These are phyloP conservation scores for Leptinotarsa lineolata DNA, from an alignment of 1,140 invertebrate species.

Conservation along the genomic window DNA sequence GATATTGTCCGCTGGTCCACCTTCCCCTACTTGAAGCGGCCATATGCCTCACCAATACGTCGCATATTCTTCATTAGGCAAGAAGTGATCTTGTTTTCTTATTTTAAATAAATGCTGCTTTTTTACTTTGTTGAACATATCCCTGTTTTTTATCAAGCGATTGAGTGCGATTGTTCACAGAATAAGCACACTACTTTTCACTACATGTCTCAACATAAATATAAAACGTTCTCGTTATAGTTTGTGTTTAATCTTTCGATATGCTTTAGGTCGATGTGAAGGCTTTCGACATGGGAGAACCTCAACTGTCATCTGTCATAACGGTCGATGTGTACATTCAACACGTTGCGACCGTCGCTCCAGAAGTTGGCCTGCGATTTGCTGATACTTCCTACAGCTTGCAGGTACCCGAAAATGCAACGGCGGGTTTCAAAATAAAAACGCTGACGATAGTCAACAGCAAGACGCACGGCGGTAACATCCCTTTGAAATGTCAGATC, in stretches of 20 bases:
- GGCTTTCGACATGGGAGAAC: constrained; percentile 86
- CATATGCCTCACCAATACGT: no score
- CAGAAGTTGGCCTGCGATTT: constrained; percentile 78
- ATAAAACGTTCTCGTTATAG: no score
- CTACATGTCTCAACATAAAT: no score
- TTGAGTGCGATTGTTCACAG: no score
- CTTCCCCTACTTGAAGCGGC: no score
- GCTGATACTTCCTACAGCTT: constrained; percentile 81
- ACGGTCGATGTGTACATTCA: constrained; percentile 82
- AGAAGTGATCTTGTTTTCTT: no score
- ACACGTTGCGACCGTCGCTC: constrained; percentile 69
- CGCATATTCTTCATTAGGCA: no score
- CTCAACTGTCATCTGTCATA: constrained; percentile 77
- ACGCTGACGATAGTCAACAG: constrained; percentile 76
- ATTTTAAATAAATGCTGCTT: no score
- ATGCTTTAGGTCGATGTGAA: constrained; percentile 74
- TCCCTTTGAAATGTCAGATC: constrained; percentile 76
- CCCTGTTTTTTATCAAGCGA: no score
- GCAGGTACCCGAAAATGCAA: constrained; percentile 77
- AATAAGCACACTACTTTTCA: no score
- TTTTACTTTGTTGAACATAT: no score
- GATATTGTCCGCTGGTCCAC: no score
- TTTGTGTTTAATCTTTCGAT: not conserved
- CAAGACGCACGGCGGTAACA: constrained; percentile 65
- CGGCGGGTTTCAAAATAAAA: constrained; percentile 70